Conservation (phyloP, 2,888 invertebrate species). For the Strigamia crassipes region DNA sequence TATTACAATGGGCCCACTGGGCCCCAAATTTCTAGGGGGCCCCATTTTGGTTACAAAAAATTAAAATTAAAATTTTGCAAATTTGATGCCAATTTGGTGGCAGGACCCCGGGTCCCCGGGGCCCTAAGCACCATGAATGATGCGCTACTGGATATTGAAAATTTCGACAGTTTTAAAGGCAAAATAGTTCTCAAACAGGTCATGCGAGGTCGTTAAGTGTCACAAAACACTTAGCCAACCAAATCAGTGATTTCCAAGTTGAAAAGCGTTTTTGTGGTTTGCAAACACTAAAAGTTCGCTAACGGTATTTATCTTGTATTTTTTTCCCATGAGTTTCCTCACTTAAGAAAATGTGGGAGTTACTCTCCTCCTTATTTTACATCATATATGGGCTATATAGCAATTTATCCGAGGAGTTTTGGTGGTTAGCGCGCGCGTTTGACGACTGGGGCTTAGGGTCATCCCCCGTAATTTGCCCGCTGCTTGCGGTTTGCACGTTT, state of each 20-base stretch:
- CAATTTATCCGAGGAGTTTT: neutral
- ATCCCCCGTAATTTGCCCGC: slow-evolving; percentile 22
- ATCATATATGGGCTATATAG: neutral
- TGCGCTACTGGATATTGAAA: too few relatives aligned
- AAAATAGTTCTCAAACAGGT: too few relatives aligned
- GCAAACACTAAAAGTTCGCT: neutral
- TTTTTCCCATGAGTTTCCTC: neutral
- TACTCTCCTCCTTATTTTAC: neutral
- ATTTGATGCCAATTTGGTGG: too few relatives aligned
- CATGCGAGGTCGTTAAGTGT: too few relatives aligned
- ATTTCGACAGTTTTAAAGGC: too few relatives aligned
- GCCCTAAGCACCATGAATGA: too few relatives aligned
- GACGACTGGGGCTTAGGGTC: neutral
- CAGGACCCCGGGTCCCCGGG: too few relatives aligned
- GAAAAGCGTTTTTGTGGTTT: neutral
- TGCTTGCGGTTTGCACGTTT: slow-evolving; percentile 30
- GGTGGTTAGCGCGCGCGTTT: slow-evolving; percentile 27
- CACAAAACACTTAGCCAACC: neutral
- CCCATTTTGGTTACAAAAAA: too few relatives aligned
- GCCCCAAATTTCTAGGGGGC: neutral
- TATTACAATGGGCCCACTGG: neutral
- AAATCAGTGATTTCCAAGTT: neutral
- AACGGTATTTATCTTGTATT: neutral
- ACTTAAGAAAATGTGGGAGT: neutral
- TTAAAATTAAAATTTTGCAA: too few relatives aligned